Evolutionary conservation across 2,113 vertebrate species (phyloP).

Genomic region (Accipiter cooperii): DNA sequence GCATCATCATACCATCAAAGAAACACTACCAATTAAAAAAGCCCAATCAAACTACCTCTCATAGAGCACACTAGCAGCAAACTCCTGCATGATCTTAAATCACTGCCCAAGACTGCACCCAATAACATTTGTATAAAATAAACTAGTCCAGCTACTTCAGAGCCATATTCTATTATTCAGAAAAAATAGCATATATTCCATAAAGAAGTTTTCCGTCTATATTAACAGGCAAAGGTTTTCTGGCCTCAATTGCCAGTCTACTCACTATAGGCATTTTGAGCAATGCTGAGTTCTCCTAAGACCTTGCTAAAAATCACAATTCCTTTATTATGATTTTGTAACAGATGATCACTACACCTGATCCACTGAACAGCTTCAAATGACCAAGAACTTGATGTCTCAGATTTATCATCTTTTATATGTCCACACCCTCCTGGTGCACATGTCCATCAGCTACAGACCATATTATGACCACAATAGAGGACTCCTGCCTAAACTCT

Average conservation of each 20-base stretch:
- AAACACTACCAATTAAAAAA: not conserved
- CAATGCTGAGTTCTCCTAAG: not conserved
- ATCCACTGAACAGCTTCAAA: not conserved
- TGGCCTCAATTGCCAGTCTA: not conserved
- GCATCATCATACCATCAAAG: rapidly evolving
- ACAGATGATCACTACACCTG: not conserved
- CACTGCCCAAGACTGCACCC: not conserved
- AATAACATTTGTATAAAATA: not conserved
- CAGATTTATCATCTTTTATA: not conserved
- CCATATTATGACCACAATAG: rapidly evolving
- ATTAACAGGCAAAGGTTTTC: not conserved
- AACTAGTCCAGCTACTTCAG: not conserved
- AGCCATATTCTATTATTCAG: not conserved
- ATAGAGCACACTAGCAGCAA: not conserved
- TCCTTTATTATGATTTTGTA: not conserved
- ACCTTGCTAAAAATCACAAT: not conserved
- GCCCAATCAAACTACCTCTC: not conserved
- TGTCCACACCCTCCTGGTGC: not conserved
- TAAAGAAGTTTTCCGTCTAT: rapidly evolving
- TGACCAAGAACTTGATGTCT: not conserved
- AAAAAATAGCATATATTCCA: not conserved
- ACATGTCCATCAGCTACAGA: not conserved
- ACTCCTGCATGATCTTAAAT: not conserved
- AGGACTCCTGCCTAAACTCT: not conserved
- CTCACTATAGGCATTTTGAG: rapidly evolving